phyloP scores from a whole-genome alignment of 2,113 vertebrate species.

The Amia ocellicauda region DNA sequence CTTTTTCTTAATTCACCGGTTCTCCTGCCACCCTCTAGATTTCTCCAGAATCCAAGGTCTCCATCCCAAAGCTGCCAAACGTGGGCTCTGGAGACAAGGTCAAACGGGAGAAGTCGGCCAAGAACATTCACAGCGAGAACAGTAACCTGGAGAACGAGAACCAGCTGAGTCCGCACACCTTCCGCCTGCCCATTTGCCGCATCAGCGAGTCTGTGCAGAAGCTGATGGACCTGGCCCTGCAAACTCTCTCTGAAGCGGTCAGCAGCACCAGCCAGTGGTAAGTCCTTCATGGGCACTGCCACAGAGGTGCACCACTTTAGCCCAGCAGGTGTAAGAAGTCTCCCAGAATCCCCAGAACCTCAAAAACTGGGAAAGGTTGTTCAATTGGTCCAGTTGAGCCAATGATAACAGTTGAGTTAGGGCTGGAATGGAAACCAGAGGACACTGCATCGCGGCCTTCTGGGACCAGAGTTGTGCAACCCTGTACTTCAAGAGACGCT shows the following conservation, averaged over 20 bases:
- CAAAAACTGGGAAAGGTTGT: too few relatives aligned
- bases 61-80: slow-evolving; percentile 68
- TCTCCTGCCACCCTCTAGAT: slow-evolving; percentile 60
- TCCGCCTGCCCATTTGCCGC: slow-evolving; percentile 80
- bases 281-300: too few relatives aligned
- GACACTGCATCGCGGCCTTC: too few relatives aligned
- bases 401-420: too few relatives aligned
- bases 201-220: slow-evolving; percentile 88
- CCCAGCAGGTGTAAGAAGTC: too few relatives aligned
- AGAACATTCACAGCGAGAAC: slow-evolving; percentile 1
- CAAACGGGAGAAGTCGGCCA: slow-evolving; percentile 23
- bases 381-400: too few relatives aligned
- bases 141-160: slow-evolving; percentile 59
- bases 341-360: too few relatives aligned
- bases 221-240: slow-evolving; percentile 83
- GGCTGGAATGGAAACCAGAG: too few relatives aligned
- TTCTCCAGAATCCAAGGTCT: slow-evolving; percentile 66
- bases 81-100: slow-evolving; percentile 46
- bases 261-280: slow-evolving; percentile 85
- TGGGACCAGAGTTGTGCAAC: too few relatives aligned
- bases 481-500: too few relatives aligned
- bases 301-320: neutral
- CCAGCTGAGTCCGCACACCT: slow-evolving; percentile 66
- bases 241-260: slow-evolving; percentile 81
- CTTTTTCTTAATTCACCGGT: neutral